phyloP scores from a whole-genome alignment of 2,797 vertebrate species.

The Hypotaenidia okinawae region DNA sequence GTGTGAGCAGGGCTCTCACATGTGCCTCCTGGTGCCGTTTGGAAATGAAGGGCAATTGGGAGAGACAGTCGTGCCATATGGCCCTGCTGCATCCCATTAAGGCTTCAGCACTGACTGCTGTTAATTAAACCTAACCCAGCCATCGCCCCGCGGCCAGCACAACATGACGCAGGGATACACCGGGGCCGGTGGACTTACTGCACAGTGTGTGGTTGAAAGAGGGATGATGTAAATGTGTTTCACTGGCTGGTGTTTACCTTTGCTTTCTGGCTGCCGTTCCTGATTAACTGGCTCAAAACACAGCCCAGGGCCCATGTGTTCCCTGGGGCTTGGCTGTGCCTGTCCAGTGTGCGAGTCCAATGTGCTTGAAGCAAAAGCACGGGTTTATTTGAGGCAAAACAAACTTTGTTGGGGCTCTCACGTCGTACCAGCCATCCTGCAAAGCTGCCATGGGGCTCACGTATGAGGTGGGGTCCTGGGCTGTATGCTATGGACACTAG shows the following conservation, averaged over 20 bases:
- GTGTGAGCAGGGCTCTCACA: background rate
- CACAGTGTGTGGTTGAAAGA: accelerated
- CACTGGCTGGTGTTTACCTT: background rate
- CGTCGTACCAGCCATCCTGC: background rate
- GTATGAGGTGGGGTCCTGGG: accelerated
- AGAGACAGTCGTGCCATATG: background rate
- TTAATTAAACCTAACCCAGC: background rate
- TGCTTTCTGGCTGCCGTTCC: background rate
- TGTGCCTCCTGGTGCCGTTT: background rate
- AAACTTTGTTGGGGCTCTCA: background rate
- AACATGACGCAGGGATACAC: background rate
- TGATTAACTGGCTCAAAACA: background rate
- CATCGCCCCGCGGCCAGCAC: background rate
- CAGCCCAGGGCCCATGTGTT: accelerated
- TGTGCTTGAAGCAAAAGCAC: accelerated
- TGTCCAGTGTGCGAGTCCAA: background rate
- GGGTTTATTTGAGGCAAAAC: background rate
- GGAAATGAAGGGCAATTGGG: background rate
- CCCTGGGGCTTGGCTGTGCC: background rate
- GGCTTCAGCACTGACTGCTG: background rate
- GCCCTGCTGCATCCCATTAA: background rate
- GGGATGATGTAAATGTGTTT: background rate
- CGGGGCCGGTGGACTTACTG: background rate
- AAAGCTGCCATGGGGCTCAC: accelerated
- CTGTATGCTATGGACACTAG: background rate